These are phyloP conservation scores for Pandion haliaetus DNA, from an alignment of 2,113 vertebrate species.

Conservation along the genomic window DNA sequence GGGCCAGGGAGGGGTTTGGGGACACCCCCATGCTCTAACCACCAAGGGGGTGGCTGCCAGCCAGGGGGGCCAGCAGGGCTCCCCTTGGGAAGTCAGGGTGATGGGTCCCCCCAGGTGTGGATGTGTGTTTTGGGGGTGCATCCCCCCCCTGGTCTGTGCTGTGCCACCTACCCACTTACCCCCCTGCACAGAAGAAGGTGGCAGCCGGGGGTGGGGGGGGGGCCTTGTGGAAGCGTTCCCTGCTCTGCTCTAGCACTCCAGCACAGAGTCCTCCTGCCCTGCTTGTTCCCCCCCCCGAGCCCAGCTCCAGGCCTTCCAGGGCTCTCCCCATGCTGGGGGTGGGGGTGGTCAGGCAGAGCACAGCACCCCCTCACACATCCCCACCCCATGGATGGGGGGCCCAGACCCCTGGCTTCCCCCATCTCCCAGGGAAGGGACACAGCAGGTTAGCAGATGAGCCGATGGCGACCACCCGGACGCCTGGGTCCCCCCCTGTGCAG, in stretches of 20 bases:
- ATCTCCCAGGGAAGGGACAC: too few relatives aligned
- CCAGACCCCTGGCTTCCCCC: too few relatives aligned
- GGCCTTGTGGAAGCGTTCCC: rapidly evolving
- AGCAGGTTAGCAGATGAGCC: too few relatives aligned
- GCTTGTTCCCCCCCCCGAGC: too few relatives aligned
- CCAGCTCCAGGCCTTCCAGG: background rate
- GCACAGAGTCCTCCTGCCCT: background rate
- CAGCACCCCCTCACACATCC: too few relatives aligned
- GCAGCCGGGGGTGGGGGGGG: background rate
- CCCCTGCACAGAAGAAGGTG: background rate
- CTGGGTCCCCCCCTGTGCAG: too few relatives aligned
- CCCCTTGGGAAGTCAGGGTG: rapidly evolving
- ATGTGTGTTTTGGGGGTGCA: background rate
- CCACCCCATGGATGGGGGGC: too few relatives aligned
- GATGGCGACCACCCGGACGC: too few relatives aligned
- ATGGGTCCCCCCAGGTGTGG: background rate
- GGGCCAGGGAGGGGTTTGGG: rapidly evolving
- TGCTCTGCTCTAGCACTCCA: background rate
- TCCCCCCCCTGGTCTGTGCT: too few relatives aligned
- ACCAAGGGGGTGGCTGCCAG: background rate
- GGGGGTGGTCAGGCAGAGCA: too few relatives aligned
- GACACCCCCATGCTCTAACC: rapidly evolving
- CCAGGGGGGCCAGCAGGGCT: background rate
- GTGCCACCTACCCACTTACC: background rate
- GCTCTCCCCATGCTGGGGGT: background rate